A percentile compares a stretch with the other conserved stretches of the same genome.
Evolutionary conservation across 2,888 invertebrate species (phyloP).

Genomic region (Apodemia mormo): DNA sequence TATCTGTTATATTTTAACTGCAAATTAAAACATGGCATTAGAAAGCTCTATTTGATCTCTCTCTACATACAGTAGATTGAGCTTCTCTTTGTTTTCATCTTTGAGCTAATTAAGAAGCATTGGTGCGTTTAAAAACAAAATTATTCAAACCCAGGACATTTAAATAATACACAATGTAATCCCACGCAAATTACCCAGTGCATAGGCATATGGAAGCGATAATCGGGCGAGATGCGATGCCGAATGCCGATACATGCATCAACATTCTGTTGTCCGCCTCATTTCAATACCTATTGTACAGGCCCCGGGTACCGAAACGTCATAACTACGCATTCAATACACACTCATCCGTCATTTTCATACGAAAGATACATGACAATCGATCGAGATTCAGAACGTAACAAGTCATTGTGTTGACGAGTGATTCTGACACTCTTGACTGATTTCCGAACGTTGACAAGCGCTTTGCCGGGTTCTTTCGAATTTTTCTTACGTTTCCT

Average conservation of each 20-base stretch:
- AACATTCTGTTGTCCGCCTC: conserved; percentile 52
- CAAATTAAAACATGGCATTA: too few relatives aligned
- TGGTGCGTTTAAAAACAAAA: conserved; percentile 36
- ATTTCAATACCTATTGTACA: conserved; percentile 75
- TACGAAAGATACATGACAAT: conserved; percentile 68
- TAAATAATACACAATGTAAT: conserved; percentile 69
- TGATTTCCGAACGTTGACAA: conserved; percentile 64
- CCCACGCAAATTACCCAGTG: conserved; percentile 68
- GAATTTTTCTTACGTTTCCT: conserved; percentile 48
- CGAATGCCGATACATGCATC: conserved; percentile 68
- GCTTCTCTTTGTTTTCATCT: too few relatives aligned
- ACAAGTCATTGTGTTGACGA: conserved; percentile 60
- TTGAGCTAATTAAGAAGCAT: conserved; percentile 32
- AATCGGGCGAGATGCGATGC: conserved; percentile 64
- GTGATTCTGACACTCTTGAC: conserved; percentile 62
- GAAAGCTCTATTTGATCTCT: too few relatives aligned
- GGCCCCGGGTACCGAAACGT: conserved; percentile 48
- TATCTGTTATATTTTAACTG: too few relatives aligned
- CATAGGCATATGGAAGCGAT: conserved; percentile 66
- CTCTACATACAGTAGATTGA: too few relatives aligned
- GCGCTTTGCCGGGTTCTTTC: conserved; percentile 55
- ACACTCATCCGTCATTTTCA: conserved; percentile 69
- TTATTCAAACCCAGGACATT: conserved; percentile 48
- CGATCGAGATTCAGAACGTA: conserved; percentile 64
- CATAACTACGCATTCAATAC: conserved; percentile 55